Evolutionary conservation across 1,140 invertebrate genomes (phyloP).

Genomic region (Musca vetustissima): DNA sequence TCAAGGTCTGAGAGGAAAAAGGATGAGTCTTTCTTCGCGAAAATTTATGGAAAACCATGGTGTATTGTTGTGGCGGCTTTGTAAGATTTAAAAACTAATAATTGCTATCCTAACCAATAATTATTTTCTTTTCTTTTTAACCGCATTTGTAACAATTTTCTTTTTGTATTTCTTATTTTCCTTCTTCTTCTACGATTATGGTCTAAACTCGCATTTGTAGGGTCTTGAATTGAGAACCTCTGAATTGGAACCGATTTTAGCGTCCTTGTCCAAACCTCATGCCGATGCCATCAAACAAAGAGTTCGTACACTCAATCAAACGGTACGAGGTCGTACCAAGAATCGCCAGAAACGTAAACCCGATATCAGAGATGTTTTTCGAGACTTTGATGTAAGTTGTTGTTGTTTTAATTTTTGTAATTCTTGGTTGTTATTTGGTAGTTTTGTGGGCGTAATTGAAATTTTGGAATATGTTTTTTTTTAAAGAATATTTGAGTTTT

Average conservation of each 20-base stretch:
- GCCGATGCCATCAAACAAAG: slow-evolving; percentile 75
- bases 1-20: not conserved
- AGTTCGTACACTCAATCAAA: slow-evolving; percentile 77
- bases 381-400: slow-evolving; percentile 70
- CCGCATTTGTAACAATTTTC: not conserved
- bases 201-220: slow-evolving; percentile 29
- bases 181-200: no score
- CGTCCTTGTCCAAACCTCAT: slow-evolving; percentile 62
- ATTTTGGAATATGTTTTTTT: slow-evolving; percentile 13
- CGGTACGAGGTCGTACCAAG: slow-evolving; percentile 69
- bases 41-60: no score
- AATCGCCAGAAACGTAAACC: slow-evolving; percentile 65
- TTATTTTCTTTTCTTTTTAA: not conserved
- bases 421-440: not conserved
- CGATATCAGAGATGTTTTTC: slow-evolving; percentile 77
- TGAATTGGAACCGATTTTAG: slow-evolving; percentile 46
- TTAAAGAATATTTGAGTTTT: not conserved
- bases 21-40: no score
- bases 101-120: no score
- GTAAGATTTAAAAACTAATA: no score
- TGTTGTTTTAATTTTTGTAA: no score
- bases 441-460: slow-evolving; percentile 19
- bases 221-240: slow-evolving; percentile 45
- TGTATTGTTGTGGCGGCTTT: no score
- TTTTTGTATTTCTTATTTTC: no score